Percentiles rank a stretch among this genome's conserved stretches.
These are phyloP conservation scores for Polymixis lichenea DNA, from an alignment of 2,888 invertebrate genomes.

Conservation along the genomic window DNA sequence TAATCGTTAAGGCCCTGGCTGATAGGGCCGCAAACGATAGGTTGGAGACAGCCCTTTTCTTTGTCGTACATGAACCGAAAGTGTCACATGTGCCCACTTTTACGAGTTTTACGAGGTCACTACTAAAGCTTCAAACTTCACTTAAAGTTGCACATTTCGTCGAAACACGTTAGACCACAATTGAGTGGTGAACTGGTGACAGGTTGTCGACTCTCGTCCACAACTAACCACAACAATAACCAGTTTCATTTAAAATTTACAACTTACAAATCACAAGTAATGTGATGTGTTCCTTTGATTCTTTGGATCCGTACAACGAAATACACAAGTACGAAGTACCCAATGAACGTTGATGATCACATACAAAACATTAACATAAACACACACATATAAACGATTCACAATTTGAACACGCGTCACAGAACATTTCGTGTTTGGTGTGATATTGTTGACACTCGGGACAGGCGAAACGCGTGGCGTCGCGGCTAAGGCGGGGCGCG, in stretches of 20 bases:
- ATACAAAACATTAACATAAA: constrained; percentile 56
- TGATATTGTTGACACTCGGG: constrained; percentile 47
- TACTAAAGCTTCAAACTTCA: constrained; percentile 27
- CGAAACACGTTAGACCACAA: constrained; percentile 51
- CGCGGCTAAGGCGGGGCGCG: constrained; percentile 53
- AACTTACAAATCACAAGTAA: constrained; percentile 56
- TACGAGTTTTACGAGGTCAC: constrained; percentile 3
- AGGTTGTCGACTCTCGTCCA: constrained; percentile 59
- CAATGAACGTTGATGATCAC: constrained; percentile 58
- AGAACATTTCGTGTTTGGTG: constrained; percentile 44
- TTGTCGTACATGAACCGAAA: background rate
- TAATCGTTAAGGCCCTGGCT: background rate
- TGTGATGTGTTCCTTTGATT: constrained; percentile 48
- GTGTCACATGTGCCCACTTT: constrained; percentile 2
- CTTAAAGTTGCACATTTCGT: constrained; percentile 42
- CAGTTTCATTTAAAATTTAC: constrained; percentile 58
- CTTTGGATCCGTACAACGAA: constrained; percentile 42
- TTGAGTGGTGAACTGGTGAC: constrained; percentile 46
- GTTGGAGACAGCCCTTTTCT: background rate
- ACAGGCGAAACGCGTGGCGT: constrained; percentile 41
- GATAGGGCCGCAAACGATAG: background rate
- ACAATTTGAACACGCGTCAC: constrained; percentile 63
- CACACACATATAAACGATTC: constrained; percentile 63
- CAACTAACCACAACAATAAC: constrained; percentile 61
- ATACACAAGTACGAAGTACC: constrained; percentile 35